Evolutionary conservation across 2,797 vertebrate genomes (phyloP).

Genomic region (Arnoldichthys spilopterus): DNA sequence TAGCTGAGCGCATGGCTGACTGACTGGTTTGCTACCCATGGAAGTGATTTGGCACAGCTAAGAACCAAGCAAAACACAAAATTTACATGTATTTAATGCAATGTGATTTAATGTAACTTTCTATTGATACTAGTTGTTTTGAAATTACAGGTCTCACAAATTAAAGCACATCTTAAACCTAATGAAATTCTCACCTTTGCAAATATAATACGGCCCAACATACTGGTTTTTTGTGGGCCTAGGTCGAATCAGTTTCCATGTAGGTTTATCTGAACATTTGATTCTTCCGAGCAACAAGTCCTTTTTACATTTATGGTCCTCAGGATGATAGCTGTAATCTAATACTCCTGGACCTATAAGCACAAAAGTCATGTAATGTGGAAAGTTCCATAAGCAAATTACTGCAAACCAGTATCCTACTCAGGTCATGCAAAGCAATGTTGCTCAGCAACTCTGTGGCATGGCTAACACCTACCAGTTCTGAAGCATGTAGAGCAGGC

Average conservation of each 20-base stretch:
- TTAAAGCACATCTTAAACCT: no score
- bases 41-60: no score
- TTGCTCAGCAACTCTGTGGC: background rate
- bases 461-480: conserved; percentile 81
- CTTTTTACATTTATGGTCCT: conserved; percentile 97
- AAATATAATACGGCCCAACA: conserved; percentile 97
- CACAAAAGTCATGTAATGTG: background rate
- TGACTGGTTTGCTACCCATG: no score
- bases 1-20: no score
- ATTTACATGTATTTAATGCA: no score
- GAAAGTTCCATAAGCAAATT: background rate
- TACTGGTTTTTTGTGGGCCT: conserved; percentile 97
- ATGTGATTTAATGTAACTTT: no score
- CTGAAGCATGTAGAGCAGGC: conserved; percentile 91
- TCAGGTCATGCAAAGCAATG: background rate
- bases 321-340: conserved; percentile 85
- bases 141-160: no score
- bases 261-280: conserved; percentile 84
- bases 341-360: conserved; percentile 85
- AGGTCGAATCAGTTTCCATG: conserved; percentile 94
- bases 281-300: conserved; percentile 91
- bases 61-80: no score
- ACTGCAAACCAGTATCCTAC: background rate
- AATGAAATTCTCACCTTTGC: conserved; percentile 86
- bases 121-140: no score